Evolutionary conservation across 2,888 invertebrate genomes (phyloP).

Genomic region (Amphiduros pacificus): DNA sequence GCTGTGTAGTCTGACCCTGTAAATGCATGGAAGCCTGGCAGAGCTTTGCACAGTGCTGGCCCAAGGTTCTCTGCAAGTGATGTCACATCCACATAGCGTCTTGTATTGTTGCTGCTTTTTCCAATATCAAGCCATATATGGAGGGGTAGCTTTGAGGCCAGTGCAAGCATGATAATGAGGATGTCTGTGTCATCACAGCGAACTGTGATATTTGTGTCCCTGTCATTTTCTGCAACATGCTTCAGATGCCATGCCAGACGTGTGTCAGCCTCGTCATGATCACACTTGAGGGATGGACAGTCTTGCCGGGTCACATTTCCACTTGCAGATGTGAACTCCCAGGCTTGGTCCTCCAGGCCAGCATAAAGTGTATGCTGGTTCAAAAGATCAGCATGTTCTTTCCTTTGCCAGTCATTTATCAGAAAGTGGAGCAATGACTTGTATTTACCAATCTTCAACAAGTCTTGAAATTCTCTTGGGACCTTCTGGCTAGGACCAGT

Average conservation of each 20-base stretch:
- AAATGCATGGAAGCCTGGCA: not conserved
- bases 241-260: not conserved
- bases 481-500: too few relatives aligned
- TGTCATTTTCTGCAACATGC: not conserved
- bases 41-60: not conserved
- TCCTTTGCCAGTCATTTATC: not conserved
- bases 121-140: not conserved
- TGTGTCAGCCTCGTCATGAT: not conserved
- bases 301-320: not conserved
- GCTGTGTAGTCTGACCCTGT: not conserved
- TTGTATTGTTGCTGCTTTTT: not conserved
- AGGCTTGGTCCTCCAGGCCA: not conserved
- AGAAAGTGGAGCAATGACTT: not conserved
- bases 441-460: too few relatives aligned
- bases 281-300: not conserved
- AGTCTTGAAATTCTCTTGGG: too few relatives aligned
- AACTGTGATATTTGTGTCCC: not conserved
- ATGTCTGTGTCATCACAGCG: not conserved
- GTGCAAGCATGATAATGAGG: not conserved
- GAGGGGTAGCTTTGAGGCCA: not conserved
- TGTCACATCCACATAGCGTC: not conserved
- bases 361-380: not conserved
- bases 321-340: not conserved
- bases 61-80: not conserved
- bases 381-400: not conserved